Percentiles rank a stretch among this genome's conserved stretches.
These are phyloP conservation scores for Drosophila meridiana DNA, from an alignment of 2,888 invertebrate genomes.

Conservation along the genomic window DNA sequence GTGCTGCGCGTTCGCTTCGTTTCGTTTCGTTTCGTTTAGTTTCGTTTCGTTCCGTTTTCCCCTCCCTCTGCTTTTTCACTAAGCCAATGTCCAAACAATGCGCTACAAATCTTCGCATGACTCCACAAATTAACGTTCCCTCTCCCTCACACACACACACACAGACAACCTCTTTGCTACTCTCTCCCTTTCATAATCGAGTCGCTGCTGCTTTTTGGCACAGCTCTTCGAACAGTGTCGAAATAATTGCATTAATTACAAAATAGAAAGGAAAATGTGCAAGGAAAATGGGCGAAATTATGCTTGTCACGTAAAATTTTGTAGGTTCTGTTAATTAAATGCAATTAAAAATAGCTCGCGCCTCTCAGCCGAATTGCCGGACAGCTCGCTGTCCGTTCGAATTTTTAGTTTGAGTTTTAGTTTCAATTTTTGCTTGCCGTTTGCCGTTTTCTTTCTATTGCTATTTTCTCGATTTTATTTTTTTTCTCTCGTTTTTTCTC, in stretches of 20 bases:
- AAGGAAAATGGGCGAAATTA: constrained; percentile 46
- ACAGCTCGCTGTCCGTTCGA: constrained; percentile 44
- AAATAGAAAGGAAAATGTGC: constrained; percentile 30
- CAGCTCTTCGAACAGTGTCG: constrained; percentile 20
- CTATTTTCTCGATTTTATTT: background rate
- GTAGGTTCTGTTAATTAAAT: constrained; percentile 73
- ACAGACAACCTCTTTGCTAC: background rate
- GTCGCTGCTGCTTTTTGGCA: constrained; percentile 17
- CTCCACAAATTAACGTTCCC: constrained; percentile 16
- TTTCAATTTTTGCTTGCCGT: constrained; percentile 23
- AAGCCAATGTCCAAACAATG: constrained; percentile 40
- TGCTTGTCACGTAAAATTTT: constrained; percentile 67
- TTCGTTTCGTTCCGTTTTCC: constrained; percentile 10
- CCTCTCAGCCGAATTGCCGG: constrained; percentile 54
- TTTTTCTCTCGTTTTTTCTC: background rate
- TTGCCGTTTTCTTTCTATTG: background rate
- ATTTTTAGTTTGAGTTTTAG: constrained; percentile 31
- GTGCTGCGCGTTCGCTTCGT: constrained; percentile 17
- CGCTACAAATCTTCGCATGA: constrained; percentile 44
- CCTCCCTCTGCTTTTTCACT: constrained; percentile 14
- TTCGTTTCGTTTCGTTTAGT: constrained; percentile 9
- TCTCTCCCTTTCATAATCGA: background rate
- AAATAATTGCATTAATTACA: constrained; percentile 37
- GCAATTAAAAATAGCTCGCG: constrained; percentile 75
- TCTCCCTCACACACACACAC: background rate